phyloP scores from a whole-genome alignment of 23 tunicate genomes.

The Ciona savignyi region DNA sequence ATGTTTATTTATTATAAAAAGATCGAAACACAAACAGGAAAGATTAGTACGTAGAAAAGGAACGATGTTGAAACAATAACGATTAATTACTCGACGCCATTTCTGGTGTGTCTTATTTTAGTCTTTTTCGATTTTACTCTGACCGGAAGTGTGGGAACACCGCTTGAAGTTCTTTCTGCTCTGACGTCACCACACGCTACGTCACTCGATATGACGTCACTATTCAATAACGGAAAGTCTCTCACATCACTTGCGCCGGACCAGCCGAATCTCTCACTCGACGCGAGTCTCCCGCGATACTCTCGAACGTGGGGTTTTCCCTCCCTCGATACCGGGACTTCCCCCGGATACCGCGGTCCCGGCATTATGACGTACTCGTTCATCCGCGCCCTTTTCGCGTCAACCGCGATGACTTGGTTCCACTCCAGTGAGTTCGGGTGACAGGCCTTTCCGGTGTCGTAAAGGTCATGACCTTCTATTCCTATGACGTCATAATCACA shows the following conservation, averaged over 20 bases:
- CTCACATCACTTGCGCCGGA: background rate
- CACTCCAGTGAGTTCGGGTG: background rate
- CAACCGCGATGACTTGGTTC: background rate
- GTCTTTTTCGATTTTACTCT: background rate
- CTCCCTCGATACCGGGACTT: background rate
- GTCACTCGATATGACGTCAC: background rate
- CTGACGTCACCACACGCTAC: background rate
- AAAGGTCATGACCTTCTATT: background rate
- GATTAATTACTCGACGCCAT: background rate
- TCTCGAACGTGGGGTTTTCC: background rate
- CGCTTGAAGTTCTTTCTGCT: background rate
- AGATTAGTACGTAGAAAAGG: background rate
- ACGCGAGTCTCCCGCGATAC: background rate
- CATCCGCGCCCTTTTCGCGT: background rate
- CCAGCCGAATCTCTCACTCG: background rate
- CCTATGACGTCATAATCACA: conserved; percentile 1
- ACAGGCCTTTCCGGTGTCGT: background rate
- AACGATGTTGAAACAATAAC: background rate
- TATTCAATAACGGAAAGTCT: too few relatives aligned
- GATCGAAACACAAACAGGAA: background rate
- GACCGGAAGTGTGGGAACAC: background rate
- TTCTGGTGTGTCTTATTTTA: background rate
- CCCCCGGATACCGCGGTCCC: background rate
- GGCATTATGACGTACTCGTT: conserved; percentile 8
- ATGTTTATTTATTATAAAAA: too few relatives aligned